Base-by-base conservation (phyloP, 2,888 invertebrate genomes). In the Zootermopsis nevadensis region DNA sequence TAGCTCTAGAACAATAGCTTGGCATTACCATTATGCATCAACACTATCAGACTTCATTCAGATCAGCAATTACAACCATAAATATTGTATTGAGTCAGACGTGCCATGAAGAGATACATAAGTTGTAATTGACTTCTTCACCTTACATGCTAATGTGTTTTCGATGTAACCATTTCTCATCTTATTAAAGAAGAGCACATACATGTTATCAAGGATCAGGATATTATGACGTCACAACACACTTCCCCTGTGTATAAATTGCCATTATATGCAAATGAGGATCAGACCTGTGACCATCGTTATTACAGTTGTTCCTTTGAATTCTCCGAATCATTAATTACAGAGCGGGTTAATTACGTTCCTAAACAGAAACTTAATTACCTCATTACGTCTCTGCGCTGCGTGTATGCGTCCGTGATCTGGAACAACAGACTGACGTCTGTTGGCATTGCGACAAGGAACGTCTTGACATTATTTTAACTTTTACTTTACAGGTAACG, bases 321-420 rank as follows among this genome's bases (percentile, higher is more conserved):
- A 76, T 76, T 76, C 76, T n/a, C 38, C 76, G 76, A 76, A 76
- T 76, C 76, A 76, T 76, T 76, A 76, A 76, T 76, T 76, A 76
- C 42, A 38, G 38, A 48, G 27, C 76, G 42, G 48, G 76, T 76
- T 76, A 76, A 76, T 76, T 76, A 35, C 48, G 42, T 22, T 48
- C 27, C 76, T 76, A 76, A 74, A 76, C 76, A 76, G 42, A 48
- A 42, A 76, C 76, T 76, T 76, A 76, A 76, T 76, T 76, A 76
- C 76, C n/a, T 42, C 76, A 76, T 60, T 60, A 60, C 2, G 60
- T 60, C 60, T n/a, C 19, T 19, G 4, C 48, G 19, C 19, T 48
- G 48, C 48, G 19, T 48, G 12, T 19, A 48, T 48, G 48, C 19
- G 48, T 48, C 1, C 76, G 48, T 76, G 76, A 76, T 76, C 42